Evolutionary conservation across 2,113 vertebrate species (phyloP).

Genomic region (Mellivora capensis): DNA sequence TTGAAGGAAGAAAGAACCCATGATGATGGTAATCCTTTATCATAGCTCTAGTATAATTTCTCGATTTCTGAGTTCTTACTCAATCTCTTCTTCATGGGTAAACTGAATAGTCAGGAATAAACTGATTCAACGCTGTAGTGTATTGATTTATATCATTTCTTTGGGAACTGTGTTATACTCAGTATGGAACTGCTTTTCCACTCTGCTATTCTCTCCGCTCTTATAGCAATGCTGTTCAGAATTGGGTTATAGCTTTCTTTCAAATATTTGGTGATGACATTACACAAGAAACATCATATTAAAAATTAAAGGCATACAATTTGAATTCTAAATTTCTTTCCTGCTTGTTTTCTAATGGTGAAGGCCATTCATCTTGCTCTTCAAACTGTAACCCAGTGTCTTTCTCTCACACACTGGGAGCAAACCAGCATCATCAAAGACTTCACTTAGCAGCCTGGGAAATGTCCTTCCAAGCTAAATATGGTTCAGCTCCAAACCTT

Average conservation of each 20-base stretch:
- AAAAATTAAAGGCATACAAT: background rate
- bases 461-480: slow-evolving; percentile 21
- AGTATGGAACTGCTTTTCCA: background rate
- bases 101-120: background rate
- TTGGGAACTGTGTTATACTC: background rate
- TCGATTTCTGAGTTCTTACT: background rate
- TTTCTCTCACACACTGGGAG: background rate
- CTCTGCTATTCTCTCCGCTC: background rate
- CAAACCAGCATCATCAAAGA: background rate
- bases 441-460: background rate
- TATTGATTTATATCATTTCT: background rate
- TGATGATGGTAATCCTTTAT: background rate
- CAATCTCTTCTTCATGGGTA: background rate
- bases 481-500: background rate
- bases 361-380: background rate
- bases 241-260: background rate
- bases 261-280: background rate
- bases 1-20: background rate
- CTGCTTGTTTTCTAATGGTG: background rate
- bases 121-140: background rate
- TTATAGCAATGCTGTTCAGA: background rate
- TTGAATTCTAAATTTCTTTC: slow-evolving; percentile 34
- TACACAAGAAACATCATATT: background rate
- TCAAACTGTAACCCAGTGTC: background rate
- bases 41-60: background rate